Conservation (phyloP, 2,888 invertebrate genomes). For the Andrena bucephala region DNA sequence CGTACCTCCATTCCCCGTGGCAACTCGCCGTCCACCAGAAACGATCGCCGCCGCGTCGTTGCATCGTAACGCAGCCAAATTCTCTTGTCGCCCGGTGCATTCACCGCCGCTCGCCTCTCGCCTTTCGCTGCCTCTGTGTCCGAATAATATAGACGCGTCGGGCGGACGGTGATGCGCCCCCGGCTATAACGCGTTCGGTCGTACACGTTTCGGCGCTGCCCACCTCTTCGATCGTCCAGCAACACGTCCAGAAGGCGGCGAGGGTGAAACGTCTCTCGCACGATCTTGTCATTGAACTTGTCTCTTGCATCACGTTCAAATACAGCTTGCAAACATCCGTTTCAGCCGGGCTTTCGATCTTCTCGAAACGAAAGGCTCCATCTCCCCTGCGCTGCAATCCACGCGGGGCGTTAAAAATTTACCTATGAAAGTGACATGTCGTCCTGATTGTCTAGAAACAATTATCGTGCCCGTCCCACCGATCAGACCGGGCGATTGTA, state of each 20-base stretch:
- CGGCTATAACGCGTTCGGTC: not conserved
- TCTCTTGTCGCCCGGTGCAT: not conserved
- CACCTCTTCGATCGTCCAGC: no score
- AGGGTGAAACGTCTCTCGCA: no score
- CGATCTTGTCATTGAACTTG: no score
- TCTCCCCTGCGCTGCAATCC: no score
- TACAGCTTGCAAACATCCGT: no score
- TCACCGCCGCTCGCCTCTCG: not conserved
- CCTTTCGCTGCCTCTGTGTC: not conserved
- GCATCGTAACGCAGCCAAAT: slow-evolving; percentile 4
- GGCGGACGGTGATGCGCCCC: not conserved
- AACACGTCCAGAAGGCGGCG: no score
- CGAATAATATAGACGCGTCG: not conserved
- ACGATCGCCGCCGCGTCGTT: not conserved
- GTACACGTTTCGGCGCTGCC: not conserved
- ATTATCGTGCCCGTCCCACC: slow-evolving; percentile 42
- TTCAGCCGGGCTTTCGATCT: no score
- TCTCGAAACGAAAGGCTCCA: no score
- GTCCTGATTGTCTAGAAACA: slow-evolving; percentile 46
- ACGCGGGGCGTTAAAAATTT: no score
- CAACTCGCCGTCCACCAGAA: not conserved
- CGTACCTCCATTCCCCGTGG: not conserved
- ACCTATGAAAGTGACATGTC: slow-evolving; percentile 14
- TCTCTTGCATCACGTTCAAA: no score
- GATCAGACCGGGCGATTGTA: slow-evolving; percentile 36